phyloP scores from a whole-genome alignment of 2,888 invertebrate genomes.

The Diogma glabrata region DNA sequence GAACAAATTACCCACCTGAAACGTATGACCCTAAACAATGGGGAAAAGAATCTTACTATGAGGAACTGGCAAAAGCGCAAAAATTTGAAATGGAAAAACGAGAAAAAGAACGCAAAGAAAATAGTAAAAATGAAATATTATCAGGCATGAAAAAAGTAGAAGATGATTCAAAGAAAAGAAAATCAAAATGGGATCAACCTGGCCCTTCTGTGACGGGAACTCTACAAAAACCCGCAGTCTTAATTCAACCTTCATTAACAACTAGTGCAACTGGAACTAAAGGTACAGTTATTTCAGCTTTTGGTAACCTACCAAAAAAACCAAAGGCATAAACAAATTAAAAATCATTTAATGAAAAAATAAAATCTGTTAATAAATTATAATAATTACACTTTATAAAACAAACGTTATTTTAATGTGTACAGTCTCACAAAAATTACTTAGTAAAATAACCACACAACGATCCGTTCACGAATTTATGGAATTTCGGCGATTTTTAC shows the following conservation, averaged over 20 bases:
- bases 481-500: too few species aligned
- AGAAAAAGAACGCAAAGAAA: constrained; percentile 80
- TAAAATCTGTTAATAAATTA: too few species aligned
- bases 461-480: too few species aligned
- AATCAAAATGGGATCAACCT: constrained; percentile 90
- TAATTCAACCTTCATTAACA: constrained; percentile 63
- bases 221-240: constrained; percentile 39
- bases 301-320: constrained; percentile 82
- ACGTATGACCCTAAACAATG: constrained; percentile 88
- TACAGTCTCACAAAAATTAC: too few species aligned
- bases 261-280: constrained; percentile 80
- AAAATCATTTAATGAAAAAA: too few species aligned
- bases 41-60: constrained; percentile 85
- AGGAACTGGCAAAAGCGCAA: constrained; percentile 81
- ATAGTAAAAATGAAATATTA: constrained; percentile 66
- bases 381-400: too few species aligned
- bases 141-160: constrained; percentile 51
- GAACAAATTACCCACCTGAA: constrained; percentile 90
- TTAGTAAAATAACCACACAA: too few species aligned
- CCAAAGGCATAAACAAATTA: constrained; percentile 9
- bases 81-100: constrained; percentile 85
- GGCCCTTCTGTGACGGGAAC: constrained; percentile 37
- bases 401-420: too few species aligned
- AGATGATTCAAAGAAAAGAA: constrained; percentile 70
- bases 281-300: constrained; percentile 84